phyloP scores from a whole-genome alignment of 2,113 vertebrate genomes.

The Propithecus coquereli region DNA sequence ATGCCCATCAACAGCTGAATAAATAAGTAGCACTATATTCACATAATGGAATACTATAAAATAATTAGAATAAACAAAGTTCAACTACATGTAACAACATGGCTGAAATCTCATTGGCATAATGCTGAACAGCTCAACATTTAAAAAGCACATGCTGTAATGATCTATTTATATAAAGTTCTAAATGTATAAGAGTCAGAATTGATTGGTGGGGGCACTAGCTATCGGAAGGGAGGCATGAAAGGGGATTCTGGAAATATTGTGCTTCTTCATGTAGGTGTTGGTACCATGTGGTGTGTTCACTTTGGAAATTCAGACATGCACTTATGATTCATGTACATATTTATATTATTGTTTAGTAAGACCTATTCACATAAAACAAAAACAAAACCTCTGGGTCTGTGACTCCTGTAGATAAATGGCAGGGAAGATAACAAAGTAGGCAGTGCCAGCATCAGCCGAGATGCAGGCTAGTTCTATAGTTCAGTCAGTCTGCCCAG shows the following conservation, averaged over 20 bases:
- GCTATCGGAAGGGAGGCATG: not conserved
- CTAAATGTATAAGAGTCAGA: not conserved
- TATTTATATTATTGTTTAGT: slow-evolving; percentile 6
- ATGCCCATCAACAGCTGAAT: not conserved
- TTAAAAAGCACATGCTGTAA: not conserved
- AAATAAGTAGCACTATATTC: not conserved
- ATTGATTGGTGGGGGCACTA: not conserved
- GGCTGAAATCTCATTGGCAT: not conserved
- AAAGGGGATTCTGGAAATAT: not conserved
- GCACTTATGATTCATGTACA: not conserved
- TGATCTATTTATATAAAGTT: not conserved
- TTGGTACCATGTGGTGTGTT: not conserved
- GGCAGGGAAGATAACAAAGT: not conserved
- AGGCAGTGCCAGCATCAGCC: not conserved
- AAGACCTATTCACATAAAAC: not conserved
- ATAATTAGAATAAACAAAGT: slow-evolving; percentile 12
- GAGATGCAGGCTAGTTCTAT: not conserved
- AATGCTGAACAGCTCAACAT: slow-evolving; percentile 2
- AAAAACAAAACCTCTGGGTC: not conserved
- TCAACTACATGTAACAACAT: not conserved
- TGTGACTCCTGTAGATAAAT: not conserved
- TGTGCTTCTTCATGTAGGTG: not conserved
- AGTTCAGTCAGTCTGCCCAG: not conserved
- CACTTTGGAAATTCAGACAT: slow-evolving; percentile 20
- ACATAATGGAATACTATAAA: not conserved